Evolutionary conservation across 2,888 invertebrate genomes (phyloP).

Genomic region (Drosophila recens): DNA sequence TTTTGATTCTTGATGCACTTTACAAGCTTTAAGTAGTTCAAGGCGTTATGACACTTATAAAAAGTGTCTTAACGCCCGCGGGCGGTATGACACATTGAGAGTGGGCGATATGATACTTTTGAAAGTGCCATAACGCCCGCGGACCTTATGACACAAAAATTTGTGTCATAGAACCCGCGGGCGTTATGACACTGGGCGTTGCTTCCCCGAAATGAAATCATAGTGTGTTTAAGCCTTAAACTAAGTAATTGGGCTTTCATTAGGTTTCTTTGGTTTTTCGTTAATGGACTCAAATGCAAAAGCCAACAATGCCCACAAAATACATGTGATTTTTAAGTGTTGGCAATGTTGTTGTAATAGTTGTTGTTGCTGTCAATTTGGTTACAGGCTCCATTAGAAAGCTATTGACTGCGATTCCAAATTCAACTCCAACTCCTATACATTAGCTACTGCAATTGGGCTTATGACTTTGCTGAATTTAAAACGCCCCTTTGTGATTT

Average conservation of each 20-base stretch:
- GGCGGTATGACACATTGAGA: too few species aligned
- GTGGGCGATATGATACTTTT: too few species aligned
- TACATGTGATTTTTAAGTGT: constrained; percentile 38
- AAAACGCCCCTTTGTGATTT: constrained; percentile 33
- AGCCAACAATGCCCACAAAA: constrained; percentile 19
- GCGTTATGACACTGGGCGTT: too few species aligned
- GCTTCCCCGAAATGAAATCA: too few species aligned
- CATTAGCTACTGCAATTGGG: constrained; percentile 1
- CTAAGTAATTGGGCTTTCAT: neutral
- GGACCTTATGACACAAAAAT: too few species aligned
- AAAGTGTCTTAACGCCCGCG: too few species aligned
- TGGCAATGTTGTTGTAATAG: constrained; percentile 3
- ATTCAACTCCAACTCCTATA: neutral
- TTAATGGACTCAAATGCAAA: constrained; percentile 56
- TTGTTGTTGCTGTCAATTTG: constrained; percentile 28
- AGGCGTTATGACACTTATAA: too few species aligned
- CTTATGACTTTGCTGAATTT: constrained; percentile 56
- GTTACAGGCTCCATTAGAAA: constrained; percentile 45
- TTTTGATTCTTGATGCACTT: too few species aligned
- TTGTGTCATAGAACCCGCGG: too few species aligned
- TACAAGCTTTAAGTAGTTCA: too few species aligned
- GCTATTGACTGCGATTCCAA: constrained; percentile 11
- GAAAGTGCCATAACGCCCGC: too few species aligned
- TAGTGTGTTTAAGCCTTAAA: neutral
- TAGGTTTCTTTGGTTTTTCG: constrained; percentile 32